Percentiles rank a stretch among this genome's conserved stretches.
Conservation (phyloP, 2,113 vertebrate species). For the Acanthisitta chloris region DNA sequence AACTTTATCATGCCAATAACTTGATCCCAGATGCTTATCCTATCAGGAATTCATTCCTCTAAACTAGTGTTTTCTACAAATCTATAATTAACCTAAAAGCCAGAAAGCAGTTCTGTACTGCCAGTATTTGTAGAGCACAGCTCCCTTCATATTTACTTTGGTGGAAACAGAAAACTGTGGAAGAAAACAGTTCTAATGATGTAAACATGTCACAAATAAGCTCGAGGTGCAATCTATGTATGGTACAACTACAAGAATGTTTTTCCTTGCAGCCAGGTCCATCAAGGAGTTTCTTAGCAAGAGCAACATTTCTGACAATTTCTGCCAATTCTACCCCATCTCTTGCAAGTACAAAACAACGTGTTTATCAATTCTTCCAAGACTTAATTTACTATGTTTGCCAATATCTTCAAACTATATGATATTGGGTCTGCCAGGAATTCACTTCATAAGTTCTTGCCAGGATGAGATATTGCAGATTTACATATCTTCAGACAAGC, state of each 20-base stretch:
- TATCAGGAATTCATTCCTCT: constrained; percentile 7
- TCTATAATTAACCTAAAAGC: constrained; percentile 20
- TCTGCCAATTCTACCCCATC: background rate
- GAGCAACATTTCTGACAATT: background rate
- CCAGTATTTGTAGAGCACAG: background rate
- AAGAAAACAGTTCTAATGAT: background rate
- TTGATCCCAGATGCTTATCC: constrained; percentile 24
- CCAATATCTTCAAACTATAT: constrained; percentile 15
- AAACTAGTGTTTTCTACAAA: background rate
- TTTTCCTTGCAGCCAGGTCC: background rate
- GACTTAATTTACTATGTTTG: constrained; percentile 29
- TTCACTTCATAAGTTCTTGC: background rate
- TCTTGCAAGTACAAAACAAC: constrained; percentile 4
- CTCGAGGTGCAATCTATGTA: background rate
- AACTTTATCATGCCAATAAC: constrained; percentile 1
- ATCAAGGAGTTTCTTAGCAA: background rate
- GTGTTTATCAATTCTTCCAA: constrained; percentile 22
- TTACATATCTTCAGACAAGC: background rate
- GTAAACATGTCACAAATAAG: background rate
- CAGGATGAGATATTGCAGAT: background rate
- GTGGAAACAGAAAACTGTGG: background rate
- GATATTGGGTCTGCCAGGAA: background rate
- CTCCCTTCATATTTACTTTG: background rate
- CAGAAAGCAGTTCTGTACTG: background rate
- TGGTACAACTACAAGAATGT: background rate